phyloP scores from a whole-genome alignment of 2,797 vertebrate species.

The Tolypeutes matacus region DNA sequence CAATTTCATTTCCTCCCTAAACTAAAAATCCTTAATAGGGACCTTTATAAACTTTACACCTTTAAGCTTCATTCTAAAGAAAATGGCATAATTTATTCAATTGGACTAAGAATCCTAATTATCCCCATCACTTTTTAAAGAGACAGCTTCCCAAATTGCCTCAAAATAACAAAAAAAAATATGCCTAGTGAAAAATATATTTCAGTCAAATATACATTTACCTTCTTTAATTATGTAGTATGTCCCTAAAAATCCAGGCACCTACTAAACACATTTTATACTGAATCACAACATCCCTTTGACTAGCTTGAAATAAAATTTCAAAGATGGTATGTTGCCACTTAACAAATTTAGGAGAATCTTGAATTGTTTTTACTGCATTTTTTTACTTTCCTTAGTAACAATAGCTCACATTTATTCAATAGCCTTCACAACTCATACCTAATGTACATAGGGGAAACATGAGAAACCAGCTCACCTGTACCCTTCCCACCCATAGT shows the following conservation, averaged over 20 bases:
- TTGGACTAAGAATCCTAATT: slow-evolving; percentile 28
- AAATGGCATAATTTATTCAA: slow-evolving; percentile 70
- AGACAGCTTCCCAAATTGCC: slow-evolving; percentile 2
- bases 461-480: neutral
- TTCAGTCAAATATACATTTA: slow-evolving; percentile 53
- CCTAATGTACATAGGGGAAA: neutral
- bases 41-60: slow-evolving; percentile 55
- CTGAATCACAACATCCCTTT: neutral
- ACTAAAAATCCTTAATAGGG: slow-evolving; percentile 67
- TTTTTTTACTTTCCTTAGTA: neutral
- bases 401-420: neutral
- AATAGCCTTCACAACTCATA: neutral
- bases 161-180: slow-evolving; percentile 39
- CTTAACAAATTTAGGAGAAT: slow-evolving; percentile 24
- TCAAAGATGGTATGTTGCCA: slow-evolving; percentile 15
- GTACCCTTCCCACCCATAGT: neutral
- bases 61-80: slow-evolving; percentile 60
- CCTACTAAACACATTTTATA: slow-evolving; percentile 44
- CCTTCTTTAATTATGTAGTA: slow-evolving; percentile 51
- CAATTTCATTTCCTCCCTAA: slow-evolving; percentile 79
- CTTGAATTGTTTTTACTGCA: neutral
- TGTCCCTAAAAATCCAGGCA: slow-evolving; percentile 48
- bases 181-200: slow-evolving; percentile 33
- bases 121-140: slow-evolving; percentile 69
- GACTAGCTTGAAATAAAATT: slow-evolving; percentile 49